A percentile compares a stretch with the other conserved stretches of the same genome.
Evolutionary conservation across 2,888 invertebrate species (phyloP).

Genomic region (Tigriopus californicus): DNA sequence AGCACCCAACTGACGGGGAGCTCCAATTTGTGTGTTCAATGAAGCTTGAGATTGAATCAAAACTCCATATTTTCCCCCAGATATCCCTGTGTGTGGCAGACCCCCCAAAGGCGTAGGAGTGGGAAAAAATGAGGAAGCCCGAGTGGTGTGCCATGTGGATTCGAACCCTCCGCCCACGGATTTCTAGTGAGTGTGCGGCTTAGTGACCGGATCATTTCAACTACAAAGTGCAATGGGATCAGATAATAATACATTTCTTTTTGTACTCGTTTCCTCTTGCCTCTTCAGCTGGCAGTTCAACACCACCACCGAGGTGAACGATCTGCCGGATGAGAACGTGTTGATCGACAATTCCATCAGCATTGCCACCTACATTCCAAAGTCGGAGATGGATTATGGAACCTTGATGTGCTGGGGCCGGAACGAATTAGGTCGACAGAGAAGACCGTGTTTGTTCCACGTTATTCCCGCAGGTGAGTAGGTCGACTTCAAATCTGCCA

Average conservation of each 20-base stretch:
- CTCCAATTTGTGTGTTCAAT: no score
- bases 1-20: no score
- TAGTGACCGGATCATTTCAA: no score
- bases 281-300: conserved; percentile 9
- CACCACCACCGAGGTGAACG: not conserved
- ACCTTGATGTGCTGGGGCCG: conserved; percentile 7
- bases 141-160: conserved; percentile 12
- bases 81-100: conserved; percentile 4
- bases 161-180: conserved; percentile 7
- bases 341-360: conserved; percentile 8
- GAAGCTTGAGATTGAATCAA: no score
- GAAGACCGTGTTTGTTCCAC: conserved; percentile 6
- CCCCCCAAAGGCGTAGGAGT: not conserved
- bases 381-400: conserved; percentile 10
- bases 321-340: conserved; percentile 2
- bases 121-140: conserved; percentile 8
- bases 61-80: not conserved
- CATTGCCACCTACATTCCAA: conserved; percentile 9
- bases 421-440: not conserved
- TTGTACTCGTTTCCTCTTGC: not conserved
- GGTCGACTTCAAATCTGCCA: not conserved
- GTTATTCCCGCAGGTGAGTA: conserved; percentile 8
- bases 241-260: not conserved
- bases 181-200: conserved; percentile 12
- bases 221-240: not conserved